Base-by-base conservation (phyloP, 2,797 vertebrate species). In the Pagetopsis macropterus region DNA sequence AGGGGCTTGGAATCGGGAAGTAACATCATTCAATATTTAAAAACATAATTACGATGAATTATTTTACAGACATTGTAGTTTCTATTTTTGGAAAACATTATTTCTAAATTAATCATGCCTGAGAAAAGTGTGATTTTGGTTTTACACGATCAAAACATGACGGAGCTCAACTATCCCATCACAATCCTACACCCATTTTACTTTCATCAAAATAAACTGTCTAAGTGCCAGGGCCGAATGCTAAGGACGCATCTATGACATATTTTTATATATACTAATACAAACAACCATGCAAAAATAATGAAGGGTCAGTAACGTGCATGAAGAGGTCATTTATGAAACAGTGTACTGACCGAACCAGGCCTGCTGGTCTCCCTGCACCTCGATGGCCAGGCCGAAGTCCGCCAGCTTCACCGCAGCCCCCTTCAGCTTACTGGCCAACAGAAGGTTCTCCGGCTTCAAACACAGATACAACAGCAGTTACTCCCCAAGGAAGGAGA, bases 341-440 rank as follows among this genome's bases (percentile, higher is more conserved):
- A 0, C 7, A 0, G 3, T 44, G 37, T 48, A 91, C 94, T 95
- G 87, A 99, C 98, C 98, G 65, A 99, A 99, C 98, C 98, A 99
- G 7, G 98, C 98, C 87, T 99, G 98, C 79, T 99, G 98, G 56
- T 99, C 98, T 73, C 97, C 97, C 91, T 99, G 97, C 58, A 99
- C 97, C 88, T 99, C 97, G 65, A 99, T 99, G 63, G 98, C 98
- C 86, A 99, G 91, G 15, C 98, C 98, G 72, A 99, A 99, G 83
- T 99, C 98, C 0, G 98, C 98, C 92, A 99, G 93, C 84, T 99
- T 99, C 59, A 99, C 98, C 3, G 98, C 98, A 0, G 98, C 98
- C 55, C 97, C 97, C 91, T 99, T 99, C 85, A 97, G 91, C 91
- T 99, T 99, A 92, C 97, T 99, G 91, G 97, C 97, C 87, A 99